Base-by-base conservation (phyloP, 2,888 invertebrate species). In the Ametastegia equiseti region DNA sequence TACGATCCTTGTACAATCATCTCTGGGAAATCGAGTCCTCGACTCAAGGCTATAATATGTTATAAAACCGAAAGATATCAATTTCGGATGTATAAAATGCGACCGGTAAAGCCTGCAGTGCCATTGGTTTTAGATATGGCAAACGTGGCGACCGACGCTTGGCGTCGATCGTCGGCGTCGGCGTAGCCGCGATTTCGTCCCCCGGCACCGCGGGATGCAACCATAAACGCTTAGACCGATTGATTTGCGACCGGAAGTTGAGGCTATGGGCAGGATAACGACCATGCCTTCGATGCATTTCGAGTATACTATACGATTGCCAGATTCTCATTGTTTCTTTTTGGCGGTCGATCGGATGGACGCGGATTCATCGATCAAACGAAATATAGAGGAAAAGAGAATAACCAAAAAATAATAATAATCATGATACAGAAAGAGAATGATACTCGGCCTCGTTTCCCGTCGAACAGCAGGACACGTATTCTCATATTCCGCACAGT, bases 171-270 rank as follows among this genome's bases (percentile, higher is more conserved):
- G 27, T 47, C 47, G 71, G 71, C 69, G 69, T 73, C 47, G 47
- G 73, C 54, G 54, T 75, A 75, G 33, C 75, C 75, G 75, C 75
- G 75, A 75, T 54, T 83, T 86, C 84, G 86, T 86, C 87, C 87
- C 86, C 42, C 88, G 86, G 84, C 88, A 86, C 89, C 87, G 84
- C 86, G 86, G 88, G 88, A 87, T 87, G 87, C 90, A 84, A 88
- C 90, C 89, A 90, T 90, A 90, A 90, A 90, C 88, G 89, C 88
- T 87, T 88, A 85, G 86, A 87, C 86, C 87, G 90, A 90, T 90
- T 91, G 90, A 91, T 91, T 91, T 90, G 90, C 89, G 88, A 90
- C 88, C 90, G 91, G 91, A 90, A 89, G 88, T 63, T 15, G 54
- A 36, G 33, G 33, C 50, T 75, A 45, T 54, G 54, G 75, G 75